Percentiles rank a stretch among this genome's conserved stretches.
phyloP scores from a whole-genome alignment of 2,113 vertebrate genomes.

The Corapipo altera region DNA sequence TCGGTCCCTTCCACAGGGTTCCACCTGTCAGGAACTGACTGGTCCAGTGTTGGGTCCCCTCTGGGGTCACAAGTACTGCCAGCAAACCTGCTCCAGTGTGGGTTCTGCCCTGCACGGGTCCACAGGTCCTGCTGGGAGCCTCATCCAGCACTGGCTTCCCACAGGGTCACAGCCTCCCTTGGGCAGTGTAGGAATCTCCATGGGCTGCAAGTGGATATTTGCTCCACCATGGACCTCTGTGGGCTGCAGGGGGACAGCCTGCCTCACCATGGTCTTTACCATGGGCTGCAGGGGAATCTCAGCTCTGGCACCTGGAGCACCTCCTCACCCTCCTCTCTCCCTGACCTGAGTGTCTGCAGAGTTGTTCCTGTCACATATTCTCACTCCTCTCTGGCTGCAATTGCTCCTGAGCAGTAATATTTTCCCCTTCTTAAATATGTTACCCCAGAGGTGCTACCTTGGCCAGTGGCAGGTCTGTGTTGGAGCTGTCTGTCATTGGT shows the following conservation, averaged over 20 bases:
- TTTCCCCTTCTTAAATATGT: fast-evolving
- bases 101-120: not conserved
- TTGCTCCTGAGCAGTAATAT: not conserved
- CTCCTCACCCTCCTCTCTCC: not conserved
- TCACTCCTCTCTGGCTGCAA: not conserved
- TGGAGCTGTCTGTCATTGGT: not conserved
- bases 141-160: not conserved
- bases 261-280: not conserved
- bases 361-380: not conserved
- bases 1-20: not conserved
- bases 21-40: not conserved
- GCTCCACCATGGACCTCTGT: not conserved
- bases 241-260: not conserved
- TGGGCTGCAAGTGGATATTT: not conserved
- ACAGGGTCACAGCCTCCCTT: not conserved
- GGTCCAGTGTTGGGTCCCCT: not conserved
- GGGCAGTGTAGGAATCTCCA: not conserved
- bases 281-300: not conserved
- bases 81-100: not conserved
- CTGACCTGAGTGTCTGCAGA: not conserved
- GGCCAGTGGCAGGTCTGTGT: fast-evolving
- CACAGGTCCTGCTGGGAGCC: too few relatives aligned
- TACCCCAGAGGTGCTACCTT: not conserved
- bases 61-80: not conserved
- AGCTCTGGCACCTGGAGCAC: not conserved